A percentile compares a stretch with the other conserved stretches of the same genome.
phyloP scores from a whole-genome alignment of 2,888 invertebrate species.

The Pilophorus perplexus region DNA sequence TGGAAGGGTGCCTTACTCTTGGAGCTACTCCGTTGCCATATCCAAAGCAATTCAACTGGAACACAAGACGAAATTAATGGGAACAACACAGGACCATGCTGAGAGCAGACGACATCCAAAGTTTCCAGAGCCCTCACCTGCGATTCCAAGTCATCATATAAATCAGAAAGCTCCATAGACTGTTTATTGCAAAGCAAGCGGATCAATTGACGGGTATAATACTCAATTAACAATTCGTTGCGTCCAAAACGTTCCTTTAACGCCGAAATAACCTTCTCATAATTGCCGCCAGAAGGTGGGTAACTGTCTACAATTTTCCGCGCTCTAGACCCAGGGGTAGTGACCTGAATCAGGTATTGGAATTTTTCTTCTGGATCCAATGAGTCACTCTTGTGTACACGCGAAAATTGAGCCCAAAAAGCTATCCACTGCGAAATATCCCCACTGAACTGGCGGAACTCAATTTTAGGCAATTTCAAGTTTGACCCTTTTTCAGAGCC shows the following conservation, averaged over 20 bases:
- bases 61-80: slow-evolving; percentile 50
- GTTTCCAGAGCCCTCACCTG: slow-evolving; percentile 49
- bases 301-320: slow-evolving; percentile 47
- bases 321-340: slow-evolving; percentile 41
- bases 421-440: slow-evolving; percentile 6
- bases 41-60: slow-evolving; percentile 48
- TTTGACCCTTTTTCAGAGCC: neutral
- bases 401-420: slow-evolving; percentile 20
- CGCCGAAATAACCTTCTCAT: slow-evolving; percentile 47
- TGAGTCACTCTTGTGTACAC: neutral
- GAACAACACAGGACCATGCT: slow-evolving; percentile 48
- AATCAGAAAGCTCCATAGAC: slow-evolving; percentile 48
- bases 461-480: neutral
- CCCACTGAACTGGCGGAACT: neutral
- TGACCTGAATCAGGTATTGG: slow-evolving; percentile 6
- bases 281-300: slow-evolving; percentile 48
- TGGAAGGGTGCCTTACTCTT: neutral
- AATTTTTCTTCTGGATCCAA: neutral
- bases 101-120: slow-evolving; percentile 49
- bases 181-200: slow-evolving; percentile 21
- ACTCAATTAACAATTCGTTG: slow-evolving; percentile 48
- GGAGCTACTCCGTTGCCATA: slow-evolving; percentile 46
- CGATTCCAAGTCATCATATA: slow-evolving; percentile 50
- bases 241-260: slow-evolving; percentile 46
- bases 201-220: slow-evolving; percentile 49